Percentiles rank a stretch among this genome's conserved stretches.
These are phyloP conservation scores for Apus apus DNA, from an alignment of 2,113 vertebrate species.

Conservation along the genomic window DNA sequence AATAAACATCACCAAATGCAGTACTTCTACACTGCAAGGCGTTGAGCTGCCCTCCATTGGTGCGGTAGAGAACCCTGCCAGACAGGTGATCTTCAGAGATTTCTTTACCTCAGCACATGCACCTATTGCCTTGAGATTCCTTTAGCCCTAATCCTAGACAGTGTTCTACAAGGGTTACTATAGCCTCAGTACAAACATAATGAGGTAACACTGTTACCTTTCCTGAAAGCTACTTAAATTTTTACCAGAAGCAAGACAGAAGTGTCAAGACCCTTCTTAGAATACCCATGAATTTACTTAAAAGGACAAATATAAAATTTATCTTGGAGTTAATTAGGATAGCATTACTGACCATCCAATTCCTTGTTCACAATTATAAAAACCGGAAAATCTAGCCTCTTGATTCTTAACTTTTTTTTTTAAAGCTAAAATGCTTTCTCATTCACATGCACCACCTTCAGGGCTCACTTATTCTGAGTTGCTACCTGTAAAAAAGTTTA, in stretches of 20 bases:
- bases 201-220: neutral
- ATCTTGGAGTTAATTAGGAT: neutral
- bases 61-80: neutral
- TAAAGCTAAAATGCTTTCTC: neutral
- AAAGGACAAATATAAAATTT: neutral
- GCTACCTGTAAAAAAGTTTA: neutral
- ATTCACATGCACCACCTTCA: neutral
- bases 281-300: neutral
- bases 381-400: neutral
- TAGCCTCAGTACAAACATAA: neutral
- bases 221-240: neutral
- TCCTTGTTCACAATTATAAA: neutral
- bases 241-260: neutral
- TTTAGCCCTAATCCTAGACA: neutral
- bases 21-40: neutral
- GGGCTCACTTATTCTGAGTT: neutral
- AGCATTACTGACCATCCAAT: neutral
- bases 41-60: neutral
- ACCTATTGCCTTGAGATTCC: neutral
- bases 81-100: neutral
- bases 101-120: rapidly evolving
- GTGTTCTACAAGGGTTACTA: neutral
- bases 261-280: neutral
- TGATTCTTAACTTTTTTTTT: neutral
- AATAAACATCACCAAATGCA: neutral